A percentile compares a stretch with the other conserved stretches of the same genome.
Conservation (phyloP, 2,797 vertebrate genomes). For the Erithacus rubecula region DNA sequence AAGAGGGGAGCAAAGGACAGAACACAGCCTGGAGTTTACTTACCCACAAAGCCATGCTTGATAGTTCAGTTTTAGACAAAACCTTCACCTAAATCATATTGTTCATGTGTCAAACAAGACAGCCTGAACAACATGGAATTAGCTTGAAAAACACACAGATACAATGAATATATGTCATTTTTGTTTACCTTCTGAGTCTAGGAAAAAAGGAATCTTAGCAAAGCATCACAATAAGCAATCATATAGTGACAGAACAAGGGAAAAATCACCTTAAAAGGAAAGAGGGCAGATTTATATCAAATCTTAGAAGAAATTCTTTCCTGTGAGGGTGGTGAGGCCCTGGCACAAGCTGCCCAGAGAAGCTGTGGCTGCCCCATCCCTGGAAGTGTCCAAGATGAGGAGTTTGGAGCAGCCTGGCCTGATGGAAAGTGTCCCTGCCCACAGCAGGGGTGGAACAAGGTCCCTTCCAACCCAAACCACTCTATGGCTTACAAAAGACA, state of each 20-base stretch:
- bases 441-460: fast-evolving
- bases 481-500: background rate
- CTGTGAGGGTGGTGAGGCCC: fast-evolving
- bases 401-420: no score
- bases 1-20: background rate
- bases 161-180: background rate
- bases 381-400: background rate
- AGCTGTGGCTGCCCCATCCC: background rate
- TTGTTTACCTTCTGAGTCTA: background rate
- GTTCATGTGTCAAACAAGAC: background rate
- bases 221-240: background rate
- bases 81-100: background rate
- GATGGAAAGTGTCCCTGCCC: background rate
- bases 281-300: background rate
- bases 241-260: background rate
- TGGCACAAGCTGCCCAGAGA: background rate
- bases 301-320: background rate
- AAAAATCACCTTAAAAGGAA: no score
- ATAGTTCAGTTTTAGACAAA: background rate
- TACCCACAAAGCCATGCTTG: fast-evolving
- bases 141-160: background rate
- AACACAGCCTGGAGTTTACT: background rate
- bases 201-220: background rate
- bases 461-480: background rate
- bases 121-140: background rate